Evolutionary conservation across 2,888 invertebrate species (phyloP), one percentile per base, ranked within the genome.

Genomic region (Eilema griseolum): DNA sequence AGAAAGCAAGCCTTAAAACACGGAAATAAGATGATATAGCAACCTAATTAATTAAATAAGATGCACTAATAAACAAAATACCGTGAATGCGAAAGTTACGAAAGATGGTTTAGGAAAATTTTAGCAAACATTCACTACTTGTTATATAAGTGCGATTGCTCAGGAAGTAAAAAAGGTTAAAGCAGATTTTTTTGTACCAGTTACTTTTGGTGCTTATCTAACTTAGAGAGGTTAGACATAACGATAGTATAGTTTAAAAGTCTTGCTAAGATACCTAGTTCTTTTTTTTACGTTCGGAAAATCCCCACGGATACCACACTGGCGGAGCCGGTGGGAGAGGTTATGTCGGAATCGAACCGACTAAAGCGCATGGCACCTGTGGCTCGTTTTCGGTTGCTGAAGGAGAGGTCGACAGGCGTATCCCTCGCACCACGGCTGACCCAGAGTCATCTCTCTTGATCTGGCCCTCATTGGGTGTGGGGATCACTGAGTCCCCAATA

Each of bases 101-200:
- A 68, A 73, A 68, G 23, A 41, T 57, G 61, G 59, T 24, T 64
- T 67, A 41, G 60, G 68, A 65, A 64, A 69, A 67, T 70, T 67
- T 65, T 60, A 20, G 14, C n/a, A 74, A 73, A 74, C 72, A 75
- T 75, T 77, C 70, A 71, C 77, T 62, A 61, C 65, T 63, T 59
- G 64, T 74, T 72, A 37, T 71, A 60, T 75, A 75, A 78, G 61
- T 61, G 16, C 33, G 41, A 59, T 33, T 23, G 24, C 24, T 33
- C 41, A n/a, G 37, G 26, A 59, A 60, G 20, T 16, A 24, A 14
- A 67, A 70, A 61, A 14, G 14, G n/a, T 57, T 24, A 16, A 31
- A 24, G 57, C 23, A 57, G 57, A 33, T 33, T 65, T 63, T 41
- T 63, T 67, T 52, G 31, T 63, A 24, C 37, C 31, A 24, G 46